These are phyloP conservation scores for Trichopria drosophilae DNA, from an alignment of 2,888 invertebrate species.

Conservation along the genomic window DNA sequence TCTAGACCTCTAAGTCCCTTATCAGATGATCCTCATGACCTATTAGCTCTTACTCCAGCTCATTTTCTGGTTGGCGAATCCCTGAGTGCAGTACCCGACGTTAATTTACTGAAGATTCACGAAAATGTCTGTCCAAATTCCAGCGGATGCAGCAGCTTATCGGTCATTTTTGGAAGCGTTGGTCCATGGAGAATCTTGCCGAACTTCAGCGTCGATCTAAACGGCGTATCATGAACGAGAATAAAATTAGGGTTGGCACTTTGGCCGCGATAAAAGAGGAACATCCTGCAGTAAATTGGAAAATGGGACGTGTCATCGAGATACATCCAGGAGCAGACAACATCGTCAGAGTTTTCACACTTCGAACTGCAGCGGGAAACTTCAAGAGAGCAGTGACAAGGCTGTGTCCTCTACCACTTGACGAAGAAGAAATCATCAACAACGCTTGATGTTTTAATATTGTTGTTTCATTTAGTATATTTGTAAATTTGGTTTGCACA, in stretches of 20 bases:
- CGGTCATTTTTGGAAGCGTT: conserved; percentile 38
- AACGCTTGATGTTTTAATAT: too few species aligned
- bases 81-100: too few species aligned
- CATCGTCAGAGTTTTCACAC: too few species aligned
- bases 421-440: too few species aligned
- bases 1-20: conserved; percentile 39
- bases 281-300: conserved; percentile 25
- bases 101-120: conserved; percentile 26
- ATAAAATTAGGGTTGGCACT: conserved; percentile 6
- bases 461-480: too few species aligned
- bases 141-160: conserved; percentile 33
- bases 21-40: conserved; percentile 38
- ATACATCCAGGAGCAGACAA: too few species aligned
- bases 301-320: conserved; percentile 24
- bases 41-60: too few species aligned
- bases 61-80: conserved; percentile 41
- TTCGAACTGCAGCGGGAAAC: conserved; percentile 24
- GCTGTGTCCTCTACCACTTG: neutral
- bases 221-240: conserved; percentile 26
- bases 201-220: conserved; percentile 36
- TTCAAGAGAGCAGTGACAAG: conserved; percentile 14
- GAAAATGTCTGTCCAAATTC: conserved; percentile 34
- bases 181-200: conserved; percentile 39
- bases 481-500: too few species aligned
- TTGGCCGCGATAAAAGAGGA: conserved; percentile 30